Evolutionary conservation across 2,797 vertebrate genomes (phyloP).

Genomic region (Anableps anableps): DNA sequence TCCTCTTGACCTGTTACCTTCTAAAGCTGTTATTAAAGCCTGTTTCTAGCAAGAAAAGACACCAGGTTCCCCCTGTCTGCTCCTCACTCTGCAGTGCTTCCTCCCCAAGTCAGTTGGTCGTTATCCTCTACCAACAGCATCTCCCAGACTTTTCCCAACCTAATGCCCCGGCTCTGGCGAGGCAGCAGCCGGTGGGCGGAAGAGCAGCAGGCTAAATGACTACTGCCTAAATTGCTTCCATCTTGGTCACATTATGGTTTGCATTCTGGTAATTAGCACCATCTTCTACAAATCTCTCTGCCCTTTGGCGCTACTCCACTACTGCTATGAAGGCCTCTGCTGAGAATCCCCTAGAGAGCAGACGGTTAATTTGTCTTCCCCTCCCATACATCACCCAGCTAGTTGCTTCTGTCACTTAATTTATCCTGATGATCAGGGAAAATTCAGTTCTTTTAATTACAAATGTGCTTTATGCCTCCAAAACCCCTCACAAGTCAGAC

Average conservation of each 20-base stretch:
- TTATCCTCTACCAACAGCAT: conserved; percentile 53
- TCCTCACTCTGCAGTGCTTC: conserved; percentile 33
- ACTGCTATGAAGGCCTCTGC: conserved; percentile 74
- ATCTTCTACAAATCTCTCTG: conserved; percentile 89
- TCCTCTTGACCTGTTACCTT: conserved; percentile 21
- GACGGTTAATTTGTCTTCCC: conserved; percentile 76
- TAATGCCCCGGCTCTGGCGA: conserved; percentile 62
- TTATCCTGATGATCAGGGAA: conserved; percentile 63
- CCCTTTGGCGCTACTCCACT: conserved; percentile 86
- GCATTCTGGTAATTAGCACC: conserved; percentile 92
- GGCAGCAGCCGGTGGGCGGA: conserved; percentile 85
- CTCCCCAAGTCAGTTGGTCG: conserved; percentile 40
- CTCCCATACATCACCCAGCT: conserved; percentile 74
- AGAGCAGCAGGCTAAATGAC: conserved; percentile 88
- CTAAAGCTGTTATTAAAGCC: not conserved
- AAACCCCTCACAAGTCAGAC: conserved; percentile 70
- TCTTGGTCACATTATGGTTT: conserved; percentile 88
- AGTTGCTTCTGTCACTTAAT: conserved; percentile 71
- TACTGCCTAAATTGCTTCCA: conserved; percentile 90
- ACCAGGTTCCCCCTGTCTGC: conserved; percentile 29
- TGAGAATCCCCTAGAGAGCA: conserved; percentile 76
- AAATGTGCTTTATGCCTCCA: conserved; percentile 53
- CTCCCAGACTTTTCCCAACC: conserved; percentile 73
- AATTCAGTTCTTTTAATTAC: conserved; percentile 64
- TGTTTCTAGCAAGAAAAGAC: conserved; percentile 27